phyloP scores from a whole-genome alignment of 2,888 invertebrate species.

The Thereva nobilitata region DNA sequence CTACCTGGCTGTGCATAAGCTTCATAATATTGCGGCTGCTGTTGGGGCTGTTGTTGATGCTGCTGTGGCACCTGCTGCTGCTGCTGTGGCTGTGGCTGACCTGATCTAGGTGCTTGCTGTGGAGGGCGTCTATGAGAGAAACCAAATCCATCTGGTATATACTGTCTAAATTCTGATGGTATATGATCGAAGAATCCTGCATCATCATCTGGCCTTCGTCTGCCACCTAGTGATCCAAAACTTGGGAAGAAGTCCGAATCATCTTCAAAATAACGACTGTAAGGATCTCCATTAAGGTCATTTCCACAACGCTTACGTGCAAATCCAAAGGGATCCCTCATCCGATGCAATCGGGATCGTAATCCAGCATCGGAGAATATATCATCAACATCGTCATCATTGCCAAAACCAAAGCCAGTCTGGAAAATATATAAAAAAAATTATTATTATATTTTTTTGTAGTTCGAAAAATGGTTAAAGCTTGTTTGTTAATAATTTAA shows the following conservation, averaged over 20 bases:
- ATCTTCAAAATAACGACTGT: constrained; percentile 50
- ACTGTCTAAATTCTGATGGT: constrained; percentile 57
- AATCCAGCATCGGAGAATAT: constrained; percentile 53
- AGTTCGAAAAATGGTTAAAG: not conserved
- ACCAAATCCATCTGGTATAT: constrained; percentile 55
- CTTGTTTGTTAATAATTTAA: not conserved
- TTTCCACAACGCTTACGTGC: constrained; percentile 56
- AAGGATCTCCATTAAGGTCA: constrained; percentile 51
- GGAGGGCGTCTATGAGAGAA: constrained; percentile 40
- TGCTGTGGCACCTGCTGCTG: constrained; percentile 20
- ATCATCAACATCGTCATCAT: constrained; percentile 53
- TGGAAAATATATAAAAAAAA: constrained; percentile 45
- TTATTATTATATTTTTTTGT: not conserved
- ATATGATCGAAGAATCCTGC: constrained; percentile 53
- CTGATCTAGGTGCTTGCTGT: constrained; percentile 32
- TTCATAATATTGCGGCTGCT: constrained; percentile 44
- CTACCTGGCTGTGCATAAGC: constrained; percentile 44
- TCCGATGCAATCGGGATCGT: constrained; percentile 53
- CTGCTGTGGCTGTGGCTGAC: constrained; percentile 20
- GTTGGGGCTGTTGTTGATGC: constrained; percentile 43
- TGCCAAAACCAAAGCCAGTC: constrained; percentile 54
- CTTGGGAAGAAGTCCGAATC: constrained; percentile 55
- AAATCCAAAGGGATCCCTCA: constrained; percentile 54
- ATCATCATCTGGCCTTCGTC: constrained; percentile 45
- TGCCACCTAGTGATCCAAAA: constrained; percentile 52